These are phyloP conservation scores for Eleginops maclovinus DNA, from an alignment of 2,113 vertebrate species.

Conservation along the genomic window DNA sequence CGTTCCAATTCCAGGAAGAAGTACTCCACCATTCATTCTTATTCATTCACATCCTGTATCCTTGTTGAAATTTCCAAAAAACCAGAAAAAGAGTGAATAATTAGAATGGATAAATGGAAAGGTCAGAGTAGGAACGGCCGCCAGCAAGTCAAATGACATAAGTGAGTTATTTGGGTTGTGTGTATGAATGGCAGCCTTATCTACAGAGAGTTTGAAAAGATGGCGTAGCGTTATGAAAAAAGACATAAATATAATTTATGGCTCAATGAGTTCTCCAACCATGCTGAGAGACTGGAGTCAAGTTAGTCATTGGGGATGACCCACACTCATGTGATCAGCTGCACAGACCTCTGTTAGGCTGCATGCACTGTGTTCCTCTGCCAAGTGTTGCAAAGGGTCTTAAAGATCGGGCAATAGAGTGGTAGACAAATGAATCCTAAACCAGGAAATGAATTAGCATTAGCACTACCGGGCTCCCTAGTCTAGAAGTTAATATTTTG, in stretches of 20 bases:
- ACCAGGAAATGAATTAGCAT: too few relatives aligned
- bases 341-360: constrained; percentile 6
- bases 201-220: neutral
- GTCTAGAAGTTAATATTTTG: too few relatives aligned
- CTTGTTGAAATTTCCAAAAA: neutral
- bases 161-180: neutral
- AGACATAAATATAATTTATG: constrained; percentile 3
- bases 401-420: neutral
- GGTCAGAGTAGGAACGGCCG: neutral
- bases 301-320: constrained; percentile 33
- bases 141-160: constrained; percentile 11
- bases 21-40: neutral
- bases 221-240: neutral
- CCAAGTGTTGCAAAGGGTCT: neutral
- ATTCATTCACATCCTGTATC: neutral
- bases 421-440: too few relatives aligned
- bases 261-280: constrained; percentile 1
- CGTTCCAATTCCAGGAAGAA: neutral
- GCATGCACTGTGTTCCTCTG: constrained; percentile 11
- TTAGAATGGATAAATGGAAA: constrained; percentile 13
- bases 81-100: neutral
- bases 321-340: constrained; percentile 32
- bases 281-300: constrained; percentile 6
- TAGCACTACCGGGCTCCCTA: too few relatives aligned
- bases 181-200: constrained; percentile 13